Evolutionary conservation across 2,888 invertebrate species (phyloP).

Genomic region (Thereva unica): DNA sequence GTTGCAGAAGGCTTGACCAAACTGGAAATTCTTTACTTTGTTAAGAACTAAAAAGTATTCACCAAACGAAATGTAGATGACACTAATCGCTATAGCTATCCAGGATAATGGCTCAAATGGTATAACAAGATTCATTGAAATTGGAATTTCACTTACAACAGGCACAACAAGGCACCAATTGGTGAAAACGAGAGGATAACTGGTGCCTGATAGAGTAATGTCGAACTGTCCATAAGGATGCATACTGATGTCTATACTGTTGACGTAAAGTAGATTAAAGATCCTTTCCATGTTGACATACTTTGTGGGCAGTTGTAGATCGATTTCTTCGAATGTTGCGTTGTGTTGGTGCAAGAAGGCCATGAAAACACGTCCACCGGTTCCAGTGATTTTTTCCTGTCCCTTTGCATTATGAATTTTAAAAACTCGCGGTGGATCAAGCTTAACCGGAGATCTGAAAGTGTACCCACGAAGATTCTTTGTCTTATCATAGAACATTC

Average conservation of each 20-base stretch:
- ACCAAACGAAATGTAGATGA: background rate
- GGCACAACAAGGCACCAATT: slow-evolving; percentile 29
- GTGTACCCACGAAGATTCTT: slow-evolving; percentile 19
- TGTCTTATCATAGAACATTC: slow-evolving; percentile 7
- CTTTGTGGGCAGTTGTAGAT: background rate
- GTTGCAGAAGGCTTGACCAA: background rate
- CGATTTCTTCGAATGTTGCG: slow-evolving; percentile 9
- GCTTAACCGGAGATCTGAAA: slow-evolving; percentile 17
- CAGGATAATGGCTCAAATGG: slow-evolving; percentile 16
- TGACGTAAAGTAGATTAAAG: background rate
- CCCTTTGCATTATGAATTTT: background rate
- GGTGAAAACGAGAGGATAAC: slow-evolving; percentile 10
- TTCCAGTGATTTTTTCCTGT: slow-evolving; percentile 2
- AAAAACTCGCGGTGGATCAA: slow-evolving; percentile 21
- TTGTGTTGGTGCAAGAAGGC: slow-evolving; percentile 7
- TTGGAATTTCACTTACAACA: slow-evolving; percentile 14
- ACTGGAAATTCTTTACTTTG: background rate
- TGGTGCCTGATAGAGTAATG: slow-evolving; percentile 2
- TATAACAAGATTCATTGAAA: slow-evolving; percentile 7
- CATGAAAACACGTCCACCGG: slow-evolving; percentile 4
- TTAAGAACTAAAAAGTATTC: background rate
- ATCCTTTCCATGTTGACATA: slow-evolving; percentile 5
- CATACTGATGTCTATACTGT: slow-evolving; percentile 19
- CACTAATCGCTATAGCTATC: slow-evolving; percentile 3
- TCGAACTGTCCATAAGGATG: slow-evolving; percentile 25